Evolutionary conservation across 2,888 invertebrate species (phyloP).

Genomic region (Ormyrus pomaceus): DNA sequence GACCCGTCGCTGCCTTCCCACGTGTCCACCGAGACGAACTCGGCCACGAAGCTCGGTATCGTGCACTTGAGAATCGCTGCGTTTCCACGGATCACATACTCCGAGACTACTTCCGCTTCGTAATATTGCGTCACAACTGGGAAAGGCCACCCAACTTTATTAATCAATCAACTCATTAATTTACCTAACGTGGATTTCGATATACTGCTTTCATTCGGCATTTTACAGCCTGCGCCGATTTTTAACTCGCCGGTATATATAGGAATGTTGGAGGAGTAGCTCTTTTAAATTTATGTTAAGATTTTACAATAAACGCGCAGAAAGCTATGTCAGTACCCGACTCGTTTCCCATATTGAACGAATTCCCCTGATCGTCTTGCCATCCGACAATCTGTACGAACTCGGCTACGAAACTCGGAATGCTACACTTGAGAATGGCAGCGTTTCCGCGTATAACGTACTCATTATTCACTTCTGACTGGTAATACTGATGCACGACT

Average conservation of each 20-base stretch:
- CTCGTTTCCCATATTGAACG: constrained; percentile 71
- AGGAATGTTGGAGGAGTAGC: not conserved
- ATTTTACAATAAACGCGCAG: too few species aligned
- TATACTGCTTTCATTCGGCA: too few species aligned
- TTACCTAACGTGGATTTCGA: too few species aligned
- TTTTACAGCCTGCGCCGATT: too few species aligned
- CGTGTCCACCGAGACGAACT: constrained; percentile 92
- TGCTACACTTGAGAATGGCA: constrained; percentile 91
- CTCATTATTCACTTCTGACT: constrained; percentile 92
- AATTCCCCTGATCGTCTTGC: constrained; percentile 77
- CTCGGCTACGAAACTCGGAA: constrained; percentile 93
- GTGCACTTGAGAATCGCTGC: constrained; percentile 92
- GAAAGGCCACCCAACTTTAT: constrained; percentile 14
- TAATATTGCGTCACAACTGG: constrained; percentile 93
- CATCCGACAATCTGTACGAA: constrained; percentile 93
- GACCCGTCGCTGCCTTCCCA: constrained; percentile 84
- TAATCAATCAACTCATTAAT: too few species aligned
- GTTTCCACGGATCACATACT: constrained; percentile 92
- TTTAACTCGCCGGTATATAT: too few species aligned
- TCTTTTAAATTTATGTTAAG: not conserved
- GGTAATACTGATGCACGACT: constrained; percentile 94
- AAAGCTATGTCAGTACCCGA: constrained; percentile 64
- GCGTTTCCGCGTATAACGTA: constrained; percentile 93
- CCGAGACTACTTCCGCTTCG: constrained; percentile 92
- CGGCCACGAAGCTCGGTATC: constrained; percentile 92